Evolutionary conservation across 2,113 vertebrate genomes (phyloP).

Genomic region (Seriola rivoliana): DNA sequence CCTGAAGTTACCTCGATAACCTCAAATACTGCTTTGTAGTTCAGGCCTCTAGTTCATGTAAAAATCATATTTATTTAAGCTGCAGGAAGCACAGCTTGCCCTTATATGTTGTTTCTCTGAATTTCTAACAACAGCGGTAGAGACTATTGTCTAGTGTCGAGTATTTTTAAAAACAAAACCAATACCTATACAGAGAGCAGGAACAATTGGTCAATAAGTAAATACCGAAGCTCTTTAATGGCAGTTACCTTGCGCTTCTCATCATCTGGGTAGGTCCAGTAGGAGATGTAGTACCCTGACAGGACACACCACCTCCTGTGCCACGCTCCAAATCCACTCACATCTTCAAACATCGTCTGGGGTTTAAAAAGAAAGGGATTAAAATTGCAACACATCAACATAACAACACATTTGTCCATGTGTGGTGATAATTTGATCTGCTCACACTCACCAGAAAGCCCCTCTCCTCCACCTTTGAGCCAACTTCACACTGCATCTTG

Average conservation of each 20-base stretch:
- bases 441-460: conserved; percentile 92
- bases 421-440: neutral
- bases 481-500: conserved; percentile 94
- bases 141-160: too few species aligned
- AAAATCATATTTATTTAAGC: too few species aligned
- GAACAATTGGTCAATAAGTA: neutral
- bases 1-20: too few species aligned
- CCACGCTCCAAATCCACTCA: conserved; percentile 98
- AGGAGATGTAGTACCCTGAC: conserved; percentile 95
- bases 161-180: neutral
- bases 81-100: too few species aligned
- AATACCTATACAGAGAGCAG: neutral
- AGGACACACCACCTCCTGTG: conserved; percentile 96
- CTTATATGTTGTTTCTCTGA: too few species aligned
- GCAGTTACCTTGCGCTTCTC: conserved; percentile 92
- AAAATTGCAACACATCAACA: neutral
- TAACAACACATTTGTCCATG: neutral
- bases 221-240: neutral
- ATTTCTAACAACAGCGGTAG: too few species aligned
- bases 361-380: neutral
- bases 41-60: too few species aligned
- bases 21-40: too few species aligned
- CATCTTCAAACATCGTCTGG: conserved; percentile 98
- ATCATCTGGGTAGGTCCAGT: conserved; percentile 98
- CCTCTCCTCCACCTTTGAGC: conserved; percentile 90